phyloP scores from a whole-genome alignment of 2,888 invertebrate species.

The Dilophus febrilis region DNA sequence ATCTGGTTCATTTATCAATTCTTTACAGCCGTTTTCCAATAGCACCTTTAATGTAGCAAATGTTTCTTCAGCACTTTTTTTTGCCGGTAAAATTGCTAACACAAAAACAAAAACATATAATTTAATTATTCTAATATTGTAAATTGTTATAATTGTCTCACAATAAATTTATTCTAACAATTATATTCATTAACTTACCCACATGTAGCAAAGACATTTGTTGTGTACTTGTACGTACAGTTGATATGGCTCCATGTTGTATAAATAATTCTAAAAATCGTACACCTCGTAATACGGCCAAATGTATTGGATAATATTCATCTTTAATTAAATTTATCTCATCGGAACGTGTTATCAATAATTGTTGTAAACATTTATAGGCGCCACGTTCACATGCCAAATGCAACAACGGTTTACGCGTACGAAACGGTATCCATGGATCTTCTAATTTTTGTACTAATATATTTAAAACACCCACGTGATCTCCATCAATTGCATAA shows the following conservation, averaged over 20 bases:
- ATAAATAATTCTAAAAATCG: slow-evolving; percentile 48
- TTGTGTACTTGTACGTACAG: slow-evolving; percentile 49
- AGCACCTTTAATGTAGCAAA: slow-evolving; percentile 48
- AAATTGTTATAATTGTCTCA: neutral
- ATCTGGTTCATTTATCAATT: slow-evolving; percentile 54
- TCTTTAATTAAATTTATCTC: slow-evolving; percentile 55
- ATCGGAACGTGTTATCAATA: slow-evolving; percentile 44
- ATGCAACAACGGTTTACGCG: slow-evolving; percentile 43
- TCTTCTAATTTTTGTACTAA: slow-evolving; percentile 50
- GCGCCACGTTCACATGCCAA: slow-evolving; percentile 54
- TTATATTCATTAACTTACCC: slow-evolving; percentile 23
- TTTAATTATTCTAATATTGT: neutral
- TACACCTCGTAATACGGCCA: slow-evolving; percentile 53
- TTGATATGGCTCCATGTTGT: slow-evolving; percentile 50
- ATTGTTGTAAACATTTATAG: slow-evolving; percentile 51
- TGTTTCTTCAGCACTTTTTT: slow-evolving; percentile 54
- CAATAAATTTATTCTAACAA: neutral
- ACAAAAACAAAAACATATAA: slow-evolving; percentile 5
- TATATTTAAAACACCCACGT: slow-evolving; percentile 47
- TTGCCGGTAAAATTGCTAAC: slow-evolving; percentile 46
- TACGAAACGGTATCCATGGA: slow-evolving; percentile 44
- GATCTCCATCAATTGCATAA: slow-evolving; percentile 56
- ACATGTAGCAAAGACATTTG: slow-evolving; percentile 53
- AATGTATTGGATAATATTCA: slow-evolving; percentile 63
- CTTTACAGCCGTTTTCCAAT: slow-evolving; percentile 53